A percentile compares a stretch with the other conserved stretches of the same genome.
Evolutionary conservation across 2,888 invertebrate species (phyloP).

Genomic region (Diaphora mendica): DNA sequence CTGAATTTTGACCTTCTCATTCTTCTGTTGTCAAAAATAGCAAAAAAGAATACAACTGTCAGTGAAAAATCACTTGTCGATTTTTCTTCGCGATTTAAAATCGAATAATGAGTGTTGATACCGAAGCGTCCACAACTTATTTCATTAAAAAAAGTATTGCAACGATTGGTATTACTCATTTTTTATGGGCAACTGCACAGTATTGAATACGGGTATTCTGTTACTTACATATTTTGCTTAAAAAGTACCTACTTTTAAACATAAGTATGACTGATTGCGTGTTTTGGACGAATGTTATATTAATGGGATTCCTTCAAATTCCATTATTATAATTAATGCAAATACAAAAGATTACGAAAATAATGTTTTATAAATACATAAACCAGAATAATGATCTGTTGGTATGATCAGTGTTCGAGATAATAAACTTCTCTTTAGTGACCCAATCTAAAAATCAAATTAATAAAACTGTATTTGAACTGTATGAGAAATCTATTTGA

Average conservation of each 20-base stretch:
- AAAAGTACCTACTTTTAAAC: not conserved
- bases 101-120: not conserved
- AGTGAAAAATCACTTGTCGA: not conserved
- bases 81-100: not conserved
- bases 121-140: not conserved
- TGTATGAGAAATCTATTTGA: not conserved
- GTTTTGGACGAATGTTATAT: not conserved
- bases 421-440: not conserved
- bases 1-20: not conserved
- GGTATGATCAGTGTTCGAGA: not conserved
- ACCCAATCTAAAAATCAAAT: not conserved
- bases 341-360: not conserved
- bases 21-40: not conserved
- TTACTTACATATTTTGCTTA: not conserved
- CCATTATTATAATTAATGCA: not conserved
- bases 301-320: not conserved
- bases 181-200: not conserved
- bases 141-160: not conserved
- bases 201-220: not conserved
- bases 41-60: not conserved
- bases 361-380: not conserved
- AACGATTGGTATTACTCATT: not conserved
- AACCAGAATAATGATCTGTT: not conserved
- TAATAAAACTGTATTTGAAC: not conserved
- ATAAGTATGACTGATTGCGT: not conserved